Percentiles rank a stretch among this genome's conserved stretches.
phyloP scores from a whole-genome alignment of 2,113 vertebrate species.

The Shinisaurus crocodilurus region DNA sequence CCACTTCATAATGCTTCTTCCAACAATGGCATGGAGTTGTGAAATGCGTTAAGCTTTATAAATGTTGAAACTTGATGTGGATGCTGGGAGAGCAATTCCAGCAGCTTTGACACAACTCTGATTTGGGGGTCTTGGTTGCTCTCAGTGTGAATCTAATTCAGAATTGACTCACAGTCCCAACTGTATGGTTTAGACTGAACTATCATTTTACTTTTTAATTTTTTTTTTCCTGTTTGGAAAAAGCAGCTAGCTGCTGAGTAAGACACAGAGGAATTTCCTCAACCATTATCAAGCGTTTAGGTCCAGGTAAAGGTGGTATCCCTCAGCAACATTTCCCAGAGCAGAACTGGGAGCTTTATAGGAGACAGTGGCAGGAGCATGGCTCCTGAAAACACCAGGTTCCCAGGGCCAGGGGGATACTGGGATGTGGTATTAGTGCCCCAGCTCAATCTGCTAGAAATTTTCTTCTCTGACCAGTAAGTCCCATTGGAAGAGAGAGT shows the following conservation, averaged over 20 bases:
- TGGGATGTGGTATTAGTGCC: neutral
- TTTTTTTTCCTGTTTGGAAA: neutral
- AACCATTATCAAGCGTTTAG: neutral
- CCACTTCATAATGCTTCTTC: neutral
- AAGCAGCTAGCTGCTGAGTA: neutral
- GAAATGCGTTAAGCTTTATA: neutral
- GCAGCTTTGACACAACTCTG: neutral
- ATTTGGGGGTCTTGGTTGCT: neutral
- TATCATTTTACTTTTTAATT: neutral
- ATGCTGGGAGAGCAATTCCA: neutral
- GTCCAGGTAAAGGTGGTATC: neutral
- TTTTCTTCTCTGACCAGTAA: neutral
- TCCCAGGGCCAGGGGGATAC: neutral
- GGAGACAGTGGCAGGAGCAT: too few relatives aligned
- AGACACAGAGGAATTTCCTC: neutral
- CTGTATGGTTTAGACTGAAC: neutral
- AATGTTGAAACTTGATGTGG: neutral
- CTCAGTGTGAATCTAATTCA: neutral
- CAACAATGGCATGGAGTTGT: neutral
- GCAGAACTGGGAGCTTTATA: neutral
- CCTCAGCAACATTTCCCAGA: neutral
- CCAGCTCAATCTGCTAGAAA: neutral
- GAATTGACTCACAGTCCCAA: neutral
- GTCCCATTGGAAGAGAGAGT: neutral
- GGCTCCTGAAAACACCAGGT: neutral